Percentiles rank a stretch among this genome's conserved stretches.
Conservation (phyloP, 2,888 invertebrate species). For the Lasioglossum lativentre region DNA sequence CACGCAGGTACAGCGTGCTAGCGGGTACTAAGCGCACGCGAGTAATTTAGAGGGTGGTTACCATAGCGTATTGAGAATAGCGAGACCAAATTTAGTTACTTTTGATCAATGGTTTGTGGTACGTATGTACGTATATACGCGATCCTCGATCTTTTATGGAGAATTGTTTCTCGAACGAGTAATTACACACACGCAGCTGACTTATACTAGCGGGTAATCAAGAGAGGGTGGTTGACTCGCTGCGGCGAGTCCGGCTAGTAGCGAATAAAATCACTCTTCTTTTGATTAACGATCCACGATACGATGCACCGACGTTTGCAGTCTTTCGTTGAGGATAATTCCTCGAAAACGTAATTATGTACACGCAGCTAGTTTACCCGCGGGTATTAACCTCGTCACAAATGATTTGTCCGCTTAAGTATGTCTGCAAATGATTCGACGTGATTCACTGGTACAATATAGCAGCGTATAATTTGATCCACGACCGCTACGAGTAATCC, state of each 20-base stretch:
- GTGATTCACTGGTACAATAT: slow-evolving; percentile 1
- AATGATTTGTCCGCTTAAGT: slow-evolving; percentile 6
- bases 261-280: slow-evolving; percentile 13
- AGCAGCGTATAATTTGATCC: not conserved
- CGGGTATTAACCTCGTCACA: slow-evolving; percentile 6
- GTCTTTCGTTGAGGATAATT: not conserved
- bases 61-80: not conserved
- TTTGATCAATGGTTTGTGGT: not conserved
- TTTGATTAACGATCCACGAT: slow-evolving; percentile 12
- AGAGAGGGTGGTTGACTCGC: slow-evolving; percentile 2
- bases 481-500: not conserved
- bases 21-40: not conserved
- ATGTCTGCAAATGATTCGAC: not conserved
- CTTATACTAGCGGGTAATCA: not conserved
- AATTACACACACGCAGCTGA: slow-evolving; percentile 6
- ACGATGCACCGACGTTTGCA: slow-evolving; percentile 12
- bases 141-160: not conserved
- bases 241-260: not conserved
- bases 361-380: not conserved
- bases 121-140: not conserved
- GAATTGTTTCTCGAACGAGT: slow-evolving; percentile 11
- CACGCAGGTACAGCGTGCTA: not conserved
- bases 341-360: not conserved
- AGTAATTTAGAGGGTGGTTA: not conserved
- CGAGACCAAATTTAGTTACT: not conserved